Evolutionary conservation across 1,140 invertebrate genomes (phyloP).

Genomic region (Pseudobourletiella spinata): DNA sequence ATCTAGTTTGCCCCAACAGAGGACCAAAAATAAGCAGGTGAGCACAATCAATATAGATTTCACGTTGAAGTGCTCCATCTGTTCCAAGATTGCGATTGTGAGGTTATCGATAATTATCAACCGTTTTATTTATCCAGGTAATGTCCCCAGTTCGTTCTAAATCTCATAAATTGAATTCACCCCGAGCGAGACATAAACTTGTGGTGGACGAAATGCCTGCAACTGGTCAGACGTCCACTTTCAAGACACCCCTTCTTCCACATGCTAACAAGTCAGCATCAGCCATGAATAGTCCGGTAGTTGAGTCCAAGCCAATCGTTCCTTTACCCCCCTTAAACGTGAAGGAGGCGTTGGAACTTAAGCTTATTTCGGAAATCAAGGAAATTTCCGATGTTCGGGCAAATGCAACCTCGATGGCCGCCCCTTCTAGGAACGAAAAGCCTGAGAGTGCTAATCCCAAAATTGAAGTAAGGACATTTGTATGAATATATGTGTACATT

Average conservation of each 20-base stretch:
- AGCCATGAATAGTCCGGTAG: conserved; percentile 18
- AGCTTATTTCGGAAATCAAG: conserved; percentile 70
- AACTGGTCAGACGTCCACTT: conserved; percentile 37
- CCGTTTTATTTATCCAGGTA: conserved; percentile 5
- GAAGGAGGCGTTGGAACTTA: conserved; percentile 71
- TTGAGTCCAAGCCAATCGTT: conserved; percentile 15
- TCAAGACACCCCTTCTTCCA: neutral
- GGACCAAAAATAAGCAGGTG: conserved; percentile 35
- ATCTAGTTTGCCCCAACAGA: conserved; percentile 38
- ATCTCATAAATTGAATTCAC: conserved; percentile 24
- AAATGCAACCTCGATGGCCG: neutral
- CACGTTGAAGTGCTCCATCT: neutral
- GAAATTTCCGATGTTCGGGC: conserved; percentile 52
- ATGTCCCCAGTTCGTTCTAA: conserved; percentile 32
- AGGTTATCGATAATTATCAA: too few species aligned
- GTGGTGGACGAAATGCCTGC: conserved; percentile 37
- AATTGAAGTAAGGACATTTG: conserved; percentile 6
- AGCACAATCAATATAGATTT: neutral
- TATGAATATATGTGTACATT: too few species aligned
- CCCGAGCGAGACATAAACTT: conserved; percentile 27
- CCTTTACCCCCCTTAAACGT: conserved; percentile 39
- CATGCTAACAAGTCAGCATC: conserved; percentile 6
- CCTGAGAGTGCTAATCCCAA: neutral
- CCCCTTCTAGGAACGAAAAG: neutral
- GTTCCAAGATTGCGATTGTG: too few species aligned